Base-by-base conservation (phyloP, 2,888 invertebrate species). In the Agrochola macilenta region DNA sequence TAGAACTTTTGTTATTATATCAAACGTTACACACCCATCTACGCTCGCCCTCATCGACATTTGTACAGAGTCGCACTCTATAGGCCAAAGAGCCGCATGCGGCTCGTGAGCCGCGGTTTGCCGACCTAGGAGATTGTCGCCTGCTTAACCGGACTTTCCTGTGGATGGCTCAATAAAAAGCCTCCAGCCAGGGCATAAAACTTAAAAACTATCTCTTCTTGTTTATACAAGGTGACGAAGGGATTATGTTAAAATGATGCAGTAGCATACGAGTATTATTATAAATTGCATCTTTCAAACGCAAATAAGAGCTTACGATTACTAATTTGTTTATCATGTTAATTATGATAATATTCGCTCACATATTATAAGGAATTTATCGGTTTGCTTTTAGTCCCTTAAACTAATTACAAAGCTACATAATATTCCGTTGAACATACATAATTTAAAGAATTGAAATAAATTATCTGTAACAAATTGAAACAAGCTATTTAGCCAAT, bases 391-490 rank as follows among this genome's bases (percentile, higher is more conserved):
- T 49, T 26, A 7, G 7, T 54, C 52, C 69, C 69, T 69, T 78
- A 61, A 43, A 30, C n/a, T 60, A 46, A 61, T 63, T 79, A 68
- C 35, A 35, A 69, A 70, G 23, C 12, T 57, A 61, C 23, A n/a
- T 46, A 46, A 35, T 26, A 26, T 12, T 9, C 0, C 9, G 14
- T 5, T 12, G 4, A 73, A 64, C 39, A 64, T 26, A 66, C 17
- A 73, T 52, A 74, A 26, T 78, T 78, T 46, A 30, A 54, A 17
- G 23, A 75, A 80, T 69, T 58, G 43, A 46, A 81, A 46, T 66
- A 81, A 68, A 1, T 11, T 23, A 17, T 23, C 12, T 46, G 7
- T 12, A 43, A 80, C 74, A 80, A 81, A 78, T 81, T 80, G 35
- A 52, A 81, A 69, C 43, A 23, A 2, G 35, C 63, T 9, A 49